Conservation (phyloP, 2,113 vertebrate species). For the Limnothrissa miodon region DNA sequence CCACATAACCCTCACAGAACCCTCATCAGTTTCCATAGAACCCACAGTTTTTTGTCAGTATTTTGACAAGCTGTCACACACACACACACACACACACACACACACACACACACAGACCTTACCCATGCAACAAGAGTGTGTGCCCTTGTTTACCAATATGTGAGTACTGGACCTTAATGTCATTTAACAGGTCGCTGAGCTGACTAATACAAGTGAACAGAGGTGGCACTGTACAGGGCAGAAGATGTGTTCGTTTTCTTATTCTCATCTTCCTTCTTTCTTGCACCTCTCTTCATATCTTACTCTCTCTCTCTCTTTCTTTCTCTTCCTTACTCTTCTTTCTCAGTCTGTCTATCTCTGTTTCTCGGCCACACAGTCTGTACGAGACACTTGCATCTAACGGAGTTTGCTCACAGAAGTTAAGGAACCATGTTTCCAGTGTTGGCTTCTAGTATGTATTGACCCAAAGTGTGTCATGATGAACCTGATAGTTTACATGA, state of each 20-base stretch:
- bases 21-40: no score
- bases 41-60: no score
- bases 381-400: neutral
- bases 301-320: neutral
- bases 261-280: neutral
- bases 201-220: constrained; percentile 66
- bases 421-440: neutral
- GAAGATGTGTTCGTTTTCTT: constrained; percentile 19
- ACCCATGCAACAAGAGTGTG: neutral
- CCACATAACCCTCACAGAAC: no score
- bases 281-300: neutral
- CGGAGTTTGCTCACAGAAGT: neutral
- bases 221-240: constrained; percentile 48
- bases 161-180: constrained; percentile 63
- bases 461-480: neutral
- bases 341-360: neutral
- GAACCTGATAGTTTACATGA: neutral
- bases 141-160: constrained; percentile 63
- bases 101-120: neutral
- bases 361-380: neutral
- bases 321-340: neutral
- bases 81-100: neutral
- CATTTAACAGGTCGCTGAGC: constrained; percentile 68
- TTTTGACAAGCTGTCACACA: neutral
- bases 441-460: neutral